Evolutionary conservation across 2,797 vertebrate genomes (phyloP), one percentile per base, ranked within the genome.

Genomic region (Sphenodon punctatus): DNA sequence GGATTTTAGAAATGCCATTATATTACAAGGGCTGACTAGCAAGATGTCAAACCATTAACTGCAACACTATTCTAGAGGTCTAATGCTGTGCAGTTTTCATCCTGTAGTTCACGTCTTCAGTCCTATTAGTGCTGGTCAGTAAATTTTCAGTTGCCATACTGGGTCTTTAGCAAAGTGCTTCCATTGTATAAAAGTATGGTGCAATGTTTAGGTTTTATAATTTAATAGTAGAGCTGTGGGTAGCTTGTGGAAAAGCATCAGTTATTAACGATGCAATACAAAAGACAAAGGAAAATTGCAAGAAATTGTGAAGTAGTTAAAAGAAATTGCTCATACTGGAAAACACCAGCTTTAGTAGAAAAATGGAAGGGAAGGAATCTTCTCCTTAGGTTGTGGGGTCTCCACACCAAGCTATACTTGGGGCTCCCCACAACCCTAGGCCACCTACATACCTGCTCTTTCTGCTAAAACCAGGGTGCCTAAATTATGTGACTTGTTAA

Each of bases 31-130:
- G 53, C 19, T 34, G 32, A 32, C 56, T 30, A 56, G 17, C 30
- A 22, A 32, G 30, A 30, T 30, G 19, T 34, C 30, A 56, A 56
- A 56, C 27, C 56, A 9, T 34, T 20, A 75, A 60, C 46, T 60
- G 82, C 64, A 69, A 7, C 36, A 73, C 46, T 72, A 67, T 84
- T 92, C 73, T 78, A 67, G 61, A 82, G 30, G 42, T 81, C 78
- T 56, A 87, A 41, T 43, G 30, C 69, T 42, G 27, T 38, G 38
- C 25, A 38, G 53, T 60, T 87, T 56, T 30, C 3, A 11, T 10
- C 32, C 10, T 7, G 56, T 32, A 53, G 30, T 10, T 87, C 68
- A 79, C 87, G 38, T 34, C 78, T 10, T 48, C 25, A 34, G 15
- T 19, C 48, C n/a, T n/a, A 84, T 73, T 86, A 67, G 27, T 63